Percentiles rank a stretch among this genome's conserved stretches.
These are phyloP conservation scores for Tachycineta bicolor DNA, from an alignment of 2,113 vertebrate genomes.

Conservation along the genomic window DNA sequence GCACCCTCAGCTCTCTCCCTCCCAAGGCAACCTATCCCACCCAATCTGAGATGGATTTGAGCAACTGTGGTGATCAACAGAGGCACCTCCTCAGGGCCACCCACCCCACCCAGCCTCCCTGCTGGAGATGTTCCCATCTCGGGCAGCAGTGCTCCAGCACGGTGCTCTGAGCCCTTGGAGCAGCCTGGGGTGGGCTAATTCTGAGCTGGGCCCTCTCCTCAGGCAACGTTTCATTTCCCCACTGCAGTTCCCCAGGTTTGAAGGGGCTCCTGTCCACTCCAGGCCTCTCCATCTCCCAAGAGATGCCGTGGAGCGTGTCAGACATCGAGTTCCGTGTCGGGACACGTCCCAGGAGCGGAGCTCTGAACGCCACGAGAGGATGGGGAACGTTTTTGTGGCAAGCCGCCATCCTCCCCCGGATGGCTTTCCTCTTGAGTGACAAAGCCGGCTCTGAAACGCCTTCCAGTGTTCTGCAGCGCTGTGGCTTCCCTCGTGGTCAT, in stretches of 20 bases:
- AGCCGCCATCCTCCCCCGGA: not conserved
- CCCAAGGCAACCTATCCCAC: not conserved
- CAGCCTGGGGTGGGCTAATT: rapidly evolving
- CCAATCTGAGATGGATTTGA: not conserved
- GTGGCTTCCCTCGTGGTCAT: not conserved
- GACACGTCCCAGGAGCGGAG: not conserved
- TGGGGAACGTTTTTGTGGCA: conserved; percentile 32
- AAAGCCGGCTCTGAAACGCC: not conserved
- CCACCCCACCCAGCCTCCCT: not conserved
- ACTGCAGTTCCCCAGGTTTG: not conserved
- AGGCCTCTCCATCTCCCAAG: not conserved
- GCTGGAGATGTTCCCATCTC: not conserved
- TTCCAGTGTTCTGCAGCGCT: not conserved
- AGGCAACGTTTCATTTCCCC: rapidly evolving
- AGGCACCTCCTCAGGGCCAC: not conserved
- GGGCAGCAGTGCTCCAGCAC: rapidly evolving
- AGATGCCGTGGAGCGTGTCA: rapidly evolving
- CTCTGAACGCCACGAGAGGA: not conserved
- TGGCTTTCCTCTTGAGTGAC: conserved; percentile 20
- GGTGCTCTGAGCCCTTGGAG: not conserved
- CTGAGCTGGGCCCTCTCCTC: not conserved
- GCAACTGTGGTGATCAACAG: rapidly evolving
- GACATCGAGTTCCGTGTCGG: not conserved
- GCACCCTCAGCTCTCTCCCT: no score
- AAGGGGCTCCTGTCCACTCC: not conserved